Conservation (phyloP, 2,888 invertebrate species). For the Lithosia quadra region DNA sequence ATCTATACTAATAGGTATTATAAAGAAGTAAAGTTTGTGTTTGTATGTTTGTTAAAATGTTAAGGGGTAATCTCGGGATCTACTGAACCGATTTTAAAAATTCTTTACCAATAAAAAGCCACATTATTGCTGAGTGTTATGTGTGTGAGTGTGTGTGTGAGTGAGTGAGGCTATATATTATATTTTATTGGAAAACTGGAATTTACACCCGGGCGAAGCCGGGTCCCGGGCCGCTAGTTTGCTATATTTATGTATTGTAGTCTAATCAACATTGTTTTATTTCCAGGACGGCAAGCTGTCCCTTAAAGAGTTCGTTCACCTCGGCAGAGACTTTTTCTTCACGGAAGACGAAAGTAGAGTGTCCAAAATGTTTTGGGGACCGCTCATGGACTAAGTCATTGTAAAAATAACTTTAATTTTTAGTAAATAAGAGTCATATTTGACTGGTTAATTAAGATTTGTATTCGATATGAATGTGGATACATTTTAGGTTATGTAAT, state of each 20-base stretch:
- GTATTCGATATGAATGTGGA: not conserved
- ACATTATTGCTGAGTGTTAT: no score
- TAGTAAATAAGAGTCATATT: conserved; percentile 32
- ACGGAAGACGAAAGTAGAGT: conserved; percentile 91
- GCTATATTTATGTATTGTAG: not conserved
- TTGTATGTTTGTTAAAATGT: no score
- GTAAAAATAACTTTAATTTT: conserved; percentile 23
- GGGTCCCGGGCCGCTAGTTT: no score
- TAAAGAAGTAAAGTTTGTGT: no score
- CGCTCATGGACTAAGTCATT: conserved; percentile 86
- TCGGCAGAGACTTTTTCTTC: conserved; percentile 93
- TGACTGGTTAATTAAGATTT: conserved; percentile 26
- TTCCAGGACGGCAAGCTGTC: conserved; percentile 91
- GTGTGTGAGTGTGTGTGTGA: no score
- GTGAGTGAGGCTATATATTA: no score
- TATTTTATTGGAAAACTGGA: no score
- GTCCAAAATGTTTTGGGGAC: conserved; percentile 96
- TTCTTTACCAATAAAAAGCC: no score
- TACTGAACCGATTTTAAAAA: no score
- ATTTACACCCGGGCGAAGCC: no score
- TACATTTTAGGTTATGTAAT: not conserved
- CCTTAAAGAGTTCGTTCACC: conserved; percentile 92
- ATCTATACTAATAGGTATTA: no score
- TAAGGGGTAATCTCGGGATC: no score
- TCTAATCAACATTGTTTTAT: conserved; percentile 15